Conservation (phyloP, 1,140 invertebrate species). For the Xylocopa sonorina region DNA sequence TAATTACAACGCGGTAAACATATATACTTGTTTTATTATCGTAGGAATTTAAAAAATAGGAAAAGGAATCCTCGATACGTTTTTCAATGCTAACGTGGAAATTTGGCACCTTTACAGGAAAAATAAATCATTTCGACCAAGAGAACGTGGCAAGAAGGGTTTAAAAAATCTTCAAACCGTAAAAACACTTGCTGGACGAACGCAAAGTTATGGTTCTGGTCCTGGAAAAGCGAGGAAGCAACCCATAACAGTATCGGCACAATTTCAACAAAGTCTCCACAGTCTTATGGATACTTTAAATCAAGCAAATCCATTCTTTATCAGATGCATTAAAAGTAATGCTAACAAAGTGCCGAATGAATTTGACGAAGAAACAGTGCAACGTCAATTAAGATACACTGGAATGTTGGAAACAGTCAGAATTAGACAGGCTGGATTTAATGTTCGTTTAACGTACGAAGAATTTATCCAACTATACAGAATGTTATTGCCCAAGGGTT, state of each 20-base stretch:
- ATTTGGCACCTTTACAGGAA: conserved; percentile 85
- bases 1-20: not conserved
- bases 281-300: conserved; percentile 96
- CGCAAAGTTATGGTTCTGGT: conserved; percentile 82
- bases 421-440: conserved; percentile 97
- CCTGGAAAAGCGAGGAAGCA: conserved; percentile 91
- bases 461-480: conserved; percentile 96
- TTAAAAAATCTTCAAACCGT: conserved; percentile 95
- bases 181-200: conserved; percentile 91
- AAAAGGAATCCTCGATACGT: conserved; percentile 35
- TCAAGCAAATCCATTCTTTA: conserved; percentile 98
- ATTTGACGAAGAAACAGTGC: conserved; percentile 97
- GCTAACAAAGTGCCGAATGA: conserved; percentile 94
- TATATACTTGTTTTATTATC: not conserved
- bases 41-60: conserved; percentile 31
- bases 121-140: conserved; percentile 93
- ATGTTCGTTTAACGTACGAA: conserved; percentile 95
- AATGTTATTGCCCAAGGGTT: conserved; percentile 94
- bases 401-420: conserved; percentile 98
- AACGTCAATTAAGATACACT: conserved; percentile 92
- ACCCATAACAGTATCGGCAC: conserved; percentile 94
- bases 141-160: conserved; percentile 90
- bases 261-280: conserved; percentile 96
- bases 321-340: conserved; percentile 98
- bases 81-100: not conserved